phyloP scores from a whole-genome alignment of 2,797 vertebrate species.

The Crax fasciolata region DNA sequence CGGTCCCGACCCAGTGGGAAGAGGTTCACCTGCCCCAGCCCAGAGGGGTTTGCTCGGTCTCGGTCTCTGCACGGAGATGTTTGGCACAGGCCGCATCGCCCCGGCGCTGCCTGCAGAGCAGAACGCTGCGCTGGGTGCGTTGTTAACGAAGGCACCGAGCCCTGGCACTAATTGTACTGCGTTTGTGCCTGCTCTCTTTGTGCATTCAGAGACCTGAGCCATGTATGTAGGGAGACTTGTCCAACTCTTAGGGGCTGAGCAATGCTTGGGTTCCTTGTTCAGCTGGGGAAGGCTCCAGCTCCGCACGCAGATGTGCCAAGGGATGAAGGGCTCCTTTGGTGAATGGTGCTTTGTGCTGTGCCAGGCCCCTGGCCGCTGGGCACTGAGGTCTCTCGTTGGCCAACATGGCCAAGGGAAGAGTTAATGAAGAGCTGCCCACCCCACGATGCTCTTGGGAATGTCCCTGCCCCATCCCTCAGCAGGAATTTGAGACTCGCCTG shows the following conservation, averaged over 20 bases:
- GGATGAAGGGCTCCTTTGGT: not conserved
- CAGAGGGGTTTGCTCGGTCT: not conserved
- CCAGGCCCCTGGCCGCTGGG: not conserved
- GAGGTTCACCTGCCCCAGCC: not conserved
- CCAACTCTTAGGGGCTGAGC: not conserved
- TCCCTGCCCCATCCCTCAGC: slow-evolving; percentile 4
- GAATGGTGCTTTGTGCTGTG: slow-evolving; percentile 27
- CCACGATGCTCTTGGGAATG: not conserved
- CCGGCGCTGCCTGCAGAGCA: not conserved
- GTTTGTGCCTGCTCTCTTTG: not conserved
- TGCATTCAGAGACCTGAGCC: not conserved
- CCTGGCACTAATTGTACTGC: not conserved
- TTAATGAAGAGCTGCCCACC: slow-evolving; percentile 20
- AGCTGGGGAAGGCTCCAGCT: not conserved
- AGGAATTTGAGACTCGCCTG: slow-evolving; percentile 55
- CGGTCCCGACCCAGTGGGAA: not conserved
- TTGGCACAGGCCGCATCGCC: not conserved
- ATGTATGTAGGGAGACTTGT: not conserved
- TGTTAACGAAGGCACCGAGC: not conserved
- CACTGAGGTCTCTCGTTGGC: not conserved
- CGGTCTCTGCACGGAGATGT: not conserved
- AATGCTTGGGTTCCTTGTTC: not conserved
- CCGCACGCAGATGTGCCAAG: not conserved
- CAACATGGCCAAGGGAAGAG: not conserved
- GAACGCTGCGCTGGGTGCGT: not conserved